Evolutionary conservation across 2,888 invertebrate genomes (phyloP), one percentile per base, ranked within the genome.

Genomic region (Podabrus alpinus): DNA sequence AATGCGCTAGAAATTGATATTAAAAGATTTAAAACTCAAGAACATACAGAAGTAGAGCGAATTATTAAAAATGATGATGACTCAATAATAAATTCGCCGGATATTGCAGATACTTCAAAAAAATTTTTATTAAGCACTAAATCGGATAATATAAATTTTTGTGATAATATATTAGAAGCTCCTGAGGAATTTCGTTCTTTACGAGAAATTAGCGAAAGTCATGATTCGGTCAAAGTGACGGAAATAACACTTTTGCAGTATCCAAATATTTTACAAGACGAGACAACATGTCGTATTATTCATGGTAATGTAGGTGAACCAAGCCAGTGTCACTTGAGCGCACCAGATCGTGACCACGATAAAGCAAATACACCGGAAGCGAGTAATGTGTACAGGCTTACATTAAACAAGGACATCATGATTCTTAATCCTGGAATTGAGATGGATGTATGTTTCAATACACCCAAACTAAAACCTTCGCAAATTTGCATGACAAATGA

Each of bases 111-210:
- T n/a, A n/a, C 45, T 45, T n/a, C n/a, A n/a, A 45, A 45, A 45
- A 45, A 45, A 45, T n/a, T 45, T 45, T n/a, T 45, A 45, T 45
- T 45, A 45, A n/a, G 7, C 7, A 45, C 5, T n/a, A 45, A 45
- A 45, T 45, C n/a, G 45, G 45, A 45, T n/a, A 64, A 64, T 64
- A 19, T 19, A 64, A 19, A 17, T n/a, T 19, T 64, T 64, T 64
- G 62, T 16, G 59, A 72, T n/a, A 15, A 19, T 10, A 82, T 83
- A 72, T 73, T 83, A 74, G 83, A 83, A 69, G 83, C 83, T 64
- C 83, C 83, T 4, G 83, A 82, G 75, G 81, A 81, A 76, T 83
- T 83, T 76, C 81, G 83, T 61, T 73, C 78, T 11, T 61, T 68
- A 45, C 66, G 21, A 16, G 72, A 72, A 13, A 69, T n/a, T 16